These are phyloP conservation scores for Dexiosoma caninum DNA, from an alignment of 2,888 invertebrate species.

Conservation along the genomic window DNA sequence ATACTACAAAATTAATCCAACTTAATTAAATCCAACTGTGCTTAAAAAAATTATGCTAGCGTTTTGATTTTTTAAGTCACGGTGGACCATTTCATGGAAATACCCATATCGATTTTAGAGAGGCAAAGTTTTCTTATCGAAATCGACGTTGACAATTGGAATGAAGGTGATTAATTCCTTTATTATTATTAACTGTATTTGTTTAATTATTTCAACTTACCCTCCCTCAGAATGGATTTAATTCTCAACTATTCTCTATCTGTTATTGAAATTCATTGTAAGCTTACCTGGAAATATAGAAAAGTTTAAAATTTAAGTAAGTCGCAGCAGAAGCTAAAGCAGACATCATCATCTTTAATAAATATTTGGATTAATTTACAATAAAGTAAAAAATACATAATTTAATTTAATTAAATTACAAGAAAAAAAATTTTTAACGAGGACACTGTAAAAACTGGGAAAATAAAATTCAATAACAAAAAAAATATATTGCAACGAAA, in stretches of 20 bases:
- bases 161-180: too few relatives aligned
- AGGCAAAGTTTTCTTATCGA: too few relatives aligned
- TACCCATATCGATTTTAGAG: too few relatives aligned
- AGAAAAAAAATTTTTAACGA: slow-evolving; percentile 19
- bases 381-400: slow-evolving; percentile 37
- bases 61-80: too few relatives aligned
- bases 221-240: background rate
- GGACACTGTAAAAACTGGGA: slow-evolving; percentile 42
- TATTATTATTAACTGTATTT: too few relatives aligned
- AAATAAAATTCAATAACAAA: slow-evolving; percentile 19
- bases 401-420: slow-evolving; percentile 56
- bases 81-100: too few relatives aligned
- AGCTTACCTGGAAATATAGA: slow-evolving; percentile 55
- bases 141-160: too few relatives aligned
- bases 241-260: background rate
- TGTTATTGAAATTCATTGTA: background rate
- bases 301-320: background rate
- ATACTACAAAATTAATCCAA: too few relatives aligned
- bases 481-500: background rate
- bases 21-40: too few relatives aligned
- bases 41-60: too few relatives aligned
- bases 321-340: background rate
- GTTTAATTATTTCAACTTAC: slow-evolving; percentile 1
- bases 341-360: slow-evolving; percentile 27
- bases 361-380: slow-evolving; percentile 45